A percentile compares a stretch with the other conserved stretches of the same genome.
These are phyloP conservation scores for Acrossocheilus fasciatus DNA, from an alignment of 2,797 vertebrate genomes.

Conservation along the genomic window DNA sequence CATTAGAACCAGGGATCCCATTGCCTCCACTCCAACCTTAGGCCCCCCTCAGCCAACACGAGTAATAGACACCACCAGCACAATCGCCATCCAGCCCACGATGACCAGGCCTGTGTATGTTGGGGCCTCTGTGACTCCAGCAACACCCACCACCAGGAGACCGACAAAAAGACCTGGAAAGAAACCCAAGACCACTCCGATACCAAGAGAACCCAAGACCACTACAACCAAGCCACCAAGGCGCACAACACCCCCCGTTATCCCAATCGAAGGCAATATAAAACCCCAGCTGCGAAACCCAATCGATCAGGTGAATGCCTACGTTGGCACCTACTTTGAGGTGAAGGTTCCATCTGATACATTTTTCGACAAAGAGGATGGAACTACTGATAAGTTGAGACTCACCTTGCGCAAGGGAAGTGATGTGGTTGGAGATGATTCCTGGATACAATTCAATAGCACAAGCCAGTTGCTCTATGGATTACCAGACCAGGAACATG, in stretches of 20 bases:
- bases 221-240: constrained; percentile 82
- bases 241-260: constrained; percentile 83
- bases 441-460: constrained; percentile 98
- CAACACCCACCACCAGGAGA: constrained; percentile 87
- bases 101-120: constrained; percentile 85
- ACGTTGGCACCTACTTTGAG: constrained; percentile 97
- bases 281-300: constrained; percentile 90
- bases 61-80: constrained; percentile 86
- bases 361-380: constrained; percentile 94
- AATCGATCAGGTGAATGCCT: constrained; percentile 92
- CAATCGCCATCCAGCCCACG: constrained; percentile 86
- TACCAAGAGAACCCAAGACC: constrained; percentile 85
- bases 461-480: constrained; percentile 98
- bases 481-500: constrained; percentile 86
- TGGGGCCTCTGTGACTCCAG: constrained; percentile 89
- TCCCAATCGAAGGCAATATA: constrained; percentile 81
- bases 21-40: constrained; percentile 90
- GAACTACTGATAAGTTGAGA: constrained; percentile 94
- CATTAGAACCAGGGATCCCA: constrained; percentile 88
- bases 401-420: constrained; percentile 90
- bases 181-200: constrained; percentile 76
- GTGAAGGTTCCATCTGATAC: constrained; percentile 96
- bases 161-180: constrained; percentile 85
- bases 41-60: constrained; percentile 92
- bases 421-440: constrained; percentile 88